A percentile compares a stretch with the other conserved stretches of the same genome.
Evolutionary conservation across 2,888 invertebrate genomes (phyloP).

Genomic region (Agriotes lineatus): DNA sequence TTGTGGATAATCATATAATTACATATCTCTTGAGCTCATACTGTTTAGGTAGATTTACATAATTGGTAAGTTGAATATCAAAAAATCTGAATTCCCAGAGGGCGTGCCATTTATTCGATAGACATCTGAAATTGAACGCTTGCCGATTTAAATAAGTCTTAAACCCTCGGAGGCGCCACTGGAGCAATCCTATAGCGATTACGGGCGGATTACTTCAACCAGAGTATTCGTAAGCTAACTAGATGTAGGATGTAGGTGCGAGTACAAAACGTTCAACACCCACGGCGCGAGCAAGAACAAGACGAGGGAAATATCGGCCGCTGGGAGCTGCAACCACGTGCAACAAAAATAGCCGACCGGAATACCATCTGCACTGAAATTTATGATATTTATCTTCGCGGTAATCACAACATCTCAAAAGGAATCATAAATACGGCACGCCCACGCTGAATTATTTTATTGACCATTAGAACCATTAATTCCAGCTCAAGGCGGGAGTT

Average conservation of each 20-base stretch:
- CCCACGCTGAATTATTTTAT: slow-evolving; percentile 56
- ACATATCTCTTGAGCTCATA: too few species aligned
- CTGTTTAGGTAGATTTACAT: too few species aligned
- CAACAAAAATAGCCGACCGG: slow-evolving; percentile 16
- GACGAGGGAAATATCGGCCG: not conserved
- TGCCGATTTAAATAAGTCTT: too few species aligned
- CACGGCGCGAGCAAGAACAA: not conserved
- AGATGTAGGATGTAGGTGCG: not conserved
- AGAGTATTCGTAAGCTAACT: too few species aligned
- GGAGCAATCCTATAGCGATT: too few species aligned
- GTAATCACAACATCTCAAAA: slow-evolving; percentile 57
- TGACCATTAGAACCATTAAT: slow-evolving; percentile 56
- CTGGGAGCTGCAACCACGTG: not conserved
- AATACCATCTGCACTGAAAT: slow-evolving; percentile 46
- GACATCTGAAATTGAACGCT: too few species aligned
- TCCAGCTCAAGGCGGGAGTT: slow-evolving; percentile 47
- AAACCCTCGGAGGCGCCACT: too few species aligned
- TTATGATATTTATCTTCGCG: slow-evolving; percentile 56
- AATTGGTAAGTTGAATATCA: too few species aligned
- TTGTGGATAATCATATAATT: too few species aligned
- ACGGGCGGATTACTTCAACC: too few species aligned
- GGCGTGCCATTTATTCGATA: too few species aligned
- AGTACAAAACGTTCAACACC: slow-evolving; percentile 1
- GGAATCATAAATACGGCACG: slow-evolving; percentile 55
- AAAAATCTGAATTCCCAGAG: too few species aligned